phyloP scores from a whole-genome alignment of 2,113 vertebrate species.

The Carlito syrichta region DNA sequence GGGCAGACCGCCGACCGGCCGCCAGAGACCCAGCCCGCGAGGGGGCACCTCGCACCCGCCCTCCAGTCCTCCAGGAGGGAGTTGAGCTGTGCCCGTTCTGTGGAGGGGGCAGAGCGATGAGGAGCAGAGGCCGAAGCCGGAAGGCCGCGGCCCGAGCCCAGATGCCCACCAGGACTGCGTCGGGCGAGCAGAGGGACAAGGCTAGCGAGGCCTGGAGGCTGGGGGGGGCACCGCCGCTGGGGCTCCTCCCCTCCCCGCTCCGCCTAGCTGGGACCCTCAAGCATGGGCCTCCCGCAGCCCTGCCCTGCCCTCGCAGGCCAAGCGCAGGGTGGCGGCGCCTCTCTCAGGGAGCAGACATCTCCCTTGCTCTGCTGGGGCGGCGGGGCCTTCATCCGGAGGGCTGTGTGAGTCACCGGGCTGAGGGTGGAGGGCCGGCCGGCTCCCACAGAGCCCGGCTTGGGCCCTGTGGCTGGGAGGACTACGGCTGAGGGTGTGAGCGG shows the following conservation, averaged over 20 bases:
- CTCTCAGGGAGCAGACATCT: conserved; percentile 57
- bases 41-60: too few species aligned
- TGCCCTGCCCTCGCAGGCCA: conserved; percentile 5
- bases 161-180: too few species aligned
- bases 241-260: neutral
- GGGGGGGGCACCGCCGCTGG: accelerated
- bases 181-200: neutral
- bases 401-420: conserved; percentile 71
- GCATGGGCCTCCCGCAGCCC: neutral
- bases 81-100: neutral
- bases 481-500: conserved; percentile 29
- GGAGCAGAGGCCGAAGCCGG: neutral
- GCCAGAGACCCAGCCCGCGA: too few species aligned
- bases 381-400: conserved; percentile 75
- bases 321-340: conserved; percentile 54
- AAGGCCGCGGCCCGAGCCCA: too few species aligned
- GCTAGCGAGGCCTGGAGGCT: neutral
- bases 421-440: neutral
- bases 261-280: accelerated
- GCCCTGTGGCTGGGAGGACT: neutral
- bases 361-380: conserved; percentile 56
- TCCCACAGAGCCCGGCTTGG: conserved; percentile 25
- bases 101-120: too few species aligned
- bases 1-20: too few species aligned
- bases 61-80: neutral